phyloP scores from a whole-genome alignment of 1,140 invertebrate genomes.

The Arctopsyche grandis region DNA sequence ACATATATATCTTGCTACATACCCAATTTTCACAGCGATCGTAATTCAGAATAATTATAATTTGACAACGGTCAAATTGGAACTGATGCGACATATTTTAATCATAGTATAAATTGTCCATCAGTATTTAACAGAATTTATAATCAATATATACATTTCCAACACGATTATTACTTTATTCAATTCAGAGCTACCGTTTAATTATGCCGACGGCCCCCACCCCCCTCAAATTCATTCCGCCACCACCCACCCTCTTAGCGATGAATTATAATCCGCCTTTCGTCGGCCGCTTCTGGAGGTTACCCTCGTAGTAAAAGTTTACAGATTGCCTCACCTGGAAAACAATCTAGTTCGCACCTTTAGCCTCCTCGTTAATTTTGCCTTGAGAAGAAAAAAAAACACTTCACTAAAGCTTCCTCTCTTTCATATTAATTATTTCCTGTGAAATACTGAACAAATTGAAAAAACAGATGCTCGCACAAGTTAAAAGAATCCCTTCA shows the following conservation, averaged over 20 bases:
- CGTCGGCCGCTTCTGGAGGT: conserved; percentile 21
- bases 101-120: too few relatives aligned
- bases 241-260: background rate
- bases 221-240: background rate
- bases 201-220: conserved; percentile 9
- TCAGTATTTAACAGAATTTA: too few relatives aligned
- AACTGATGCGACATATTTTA: too few relatives aligned
- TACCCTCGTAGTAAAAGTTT: conserved; percentile 30
- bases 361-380: conserved; percentile 20
- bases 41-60: too few relatives aligned
- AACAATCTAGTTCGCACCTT: conserved; percentile 40
- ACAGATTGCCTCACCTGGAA: conserved; percentile 39
- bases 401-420: background rate
- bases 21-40: too few relatives aligned
- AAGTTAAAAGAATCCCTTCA: too few relatives aligned
- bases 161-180: conserved; percentile 19
- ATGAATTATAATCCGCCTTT: conserved; percentile 31
- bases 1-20: too few relatives aligned
- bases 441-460: background rate
- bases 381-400: conserved; percentile 6
- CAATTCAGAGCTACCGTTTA: conserved; percentile 26
- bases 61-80: too few relatives aligned
- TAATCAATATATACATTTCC: conserved; percentile 21
- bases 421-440: background rate
- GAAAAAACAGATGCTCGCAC: background rate